A percentile compares a stretch with the other conserved stretches of the same genome.
Conservation (phyloP, 2,797 vertebrate genomes). For the Lutra lutra region DNA sequence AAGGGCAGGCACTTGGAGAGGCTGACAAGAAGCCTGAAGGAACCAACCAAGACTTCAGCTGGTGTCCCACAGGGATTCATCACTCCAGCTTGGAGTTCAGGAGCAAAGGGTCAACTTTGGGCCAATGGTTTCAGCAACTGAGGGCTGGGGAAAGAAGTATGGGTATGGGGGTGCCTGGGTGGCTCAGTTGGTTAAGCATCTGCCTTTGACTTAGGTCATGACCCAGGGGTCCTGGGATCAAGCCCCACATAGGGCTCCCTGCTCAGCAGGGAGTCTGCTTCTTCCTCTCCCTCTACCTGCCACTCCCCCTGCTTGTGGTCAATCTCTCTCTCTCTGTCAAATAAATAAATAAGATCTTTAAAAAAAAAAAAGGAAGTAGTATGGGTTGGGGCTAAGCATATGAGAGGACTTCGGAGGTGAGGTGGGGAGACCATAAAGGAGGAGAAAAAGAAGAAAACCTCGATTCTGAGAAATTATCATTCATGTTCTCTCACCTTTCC, state of each 20-base stretch:
- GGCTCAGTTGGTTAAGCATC: too few relatives aligned
- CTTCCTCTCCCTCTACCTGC: too few relatives aligned
- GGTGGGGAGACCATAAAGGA: neutral
- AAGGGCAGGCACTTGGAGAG: neutral
- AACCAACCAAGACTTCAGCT: neutral
- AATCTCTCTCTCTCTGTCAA: too few relatives aligned
- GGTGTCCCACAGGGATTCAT: neutral
- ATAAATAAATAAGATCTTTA: too few relatives aligned
- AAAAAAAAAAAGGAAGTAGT: neutral
- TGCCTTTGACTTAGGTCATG: too few relatives aligned
- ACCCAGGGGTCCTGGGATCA: too few relatives aligned
- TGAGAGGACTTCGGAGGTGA: neutral
- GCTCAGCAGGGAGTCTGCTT: too few relatives aligned
- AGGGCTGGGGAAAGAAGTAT: neutral
- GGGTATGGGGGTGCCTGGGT: too few relatives aligned
- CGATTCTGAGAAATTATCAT: neutral
- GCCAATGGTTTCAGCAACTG: neutral
- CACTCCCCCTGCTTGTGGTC: too few relatives aligned
- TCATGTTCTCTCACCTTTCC: neutral
- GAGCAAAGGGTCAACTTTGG: neutral
- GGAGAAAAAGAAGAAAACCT: neutral
- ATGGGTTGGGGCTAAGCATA: neutral
- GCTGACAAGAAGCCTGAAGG: neutral
- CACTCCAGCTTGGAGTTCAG: neutral
- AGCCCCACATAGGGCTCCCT: too few relatives aligned